A percentile compares a stretch with the other conserved stretches of the same genome.
These are phyloP conservation scores for Drosophila serrata DNA, from an alignment of 1,140 invertebrate species.

Conservation along the genomic window DNA sequence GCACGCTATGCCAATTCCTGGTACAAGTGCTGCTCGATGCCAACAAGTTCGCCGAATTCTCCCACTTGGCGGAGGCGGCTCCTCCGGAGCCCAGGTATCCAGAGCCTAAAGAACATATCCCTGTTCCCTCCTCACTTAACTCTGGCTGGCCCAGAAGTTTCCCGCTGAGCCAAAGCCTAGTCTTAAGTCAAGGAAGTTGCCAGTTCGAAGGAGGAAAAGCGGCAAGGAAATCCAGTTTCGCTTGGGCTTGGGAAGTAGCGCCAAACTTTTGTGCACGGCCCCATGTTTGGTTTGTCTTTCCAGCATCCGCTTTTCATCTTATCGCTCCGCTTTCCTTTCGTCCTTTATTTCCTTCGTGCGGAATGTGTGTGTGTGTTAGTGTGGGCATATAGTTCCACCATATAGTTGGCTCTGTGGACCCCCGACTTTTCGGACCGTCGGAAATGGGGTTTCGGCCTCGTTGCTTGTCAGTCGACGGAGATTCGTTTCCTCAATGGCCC, in stretches of 20 bases:
- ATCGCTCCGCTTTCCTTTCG: conserved; percentile 50
- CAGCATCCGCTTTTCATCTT: conserved; percentile 73
- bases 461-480: conserved; percentile 12
- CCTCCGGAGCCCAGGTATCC: conserved; percentile 29
- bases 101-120: conserved; percentile 36
- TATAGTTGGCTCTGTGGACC: conserved; percentile 36
- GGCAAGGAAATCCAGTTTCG: conserved; percentile 38
- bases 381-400: conserved; percentile 25
- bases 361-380: conserved; percentile 21
- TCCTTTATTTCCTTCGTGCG: conserved; percentile 3
- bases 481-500: conserved; percentile 5
- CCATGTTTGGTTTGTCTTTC: conserved; percentile 85
- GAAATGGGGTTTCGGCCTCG: conserved; percentile 39
- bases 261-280: conserved; percentile 79
- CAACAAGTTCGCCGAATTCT: conserved; percentile 50
- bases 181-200: conserved; percentile 77
- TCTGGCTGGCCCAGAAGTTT: not conserved
- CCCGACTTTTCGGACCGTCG: conserved; percentile 21
- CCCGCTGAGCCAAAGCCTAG: conserved; percentile 74
- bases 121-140: conserved; percentile 13
- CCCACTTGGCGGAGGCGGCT: conserved; percentile 27
- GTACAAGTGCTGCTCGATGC: conserved; percentile 54
- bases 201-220: conserved; percentile 43
- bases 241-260: conserved; percentile 47
- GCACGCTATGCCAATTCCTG: conserved; percentile 51